phyloP scores from a whole-genome alignment of 2,113 vertebrate genomes.

The Elgaria multicarinata region DNA sequence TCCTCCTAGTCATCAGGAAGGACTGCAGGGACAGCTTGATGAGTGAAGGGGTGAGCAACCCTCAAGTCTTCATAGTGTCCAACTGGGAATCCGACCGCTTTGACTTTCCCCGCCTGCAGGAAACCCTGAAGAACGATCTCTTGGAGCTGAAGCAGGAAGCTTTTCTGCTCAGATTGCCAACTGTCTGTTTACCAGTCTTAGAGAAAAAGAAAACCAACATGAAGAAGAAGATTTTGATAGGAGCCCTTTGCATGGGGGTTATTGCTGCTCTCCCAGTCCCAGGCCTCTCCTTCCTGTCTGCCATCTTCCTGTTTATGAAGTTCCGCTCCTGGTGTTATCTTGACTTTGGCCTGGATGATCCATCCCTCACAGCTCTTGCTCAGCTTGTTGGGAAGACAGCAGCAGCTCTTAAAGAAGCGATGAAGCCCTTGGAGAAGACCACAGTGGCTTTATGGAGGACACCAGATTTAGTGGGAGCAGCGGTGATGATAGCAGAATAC shows the following conservation, averaged over 20 bases:
- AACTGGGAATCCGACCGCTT: not conserved
- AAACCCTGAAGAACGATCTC: constrained; percentile 12
- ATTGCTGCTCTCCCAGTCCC: not conserved
- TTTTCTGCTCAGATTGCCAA: not conserved
- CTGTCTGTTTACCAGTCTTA: not conserved
- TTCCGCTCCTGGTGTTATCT: not conserved
- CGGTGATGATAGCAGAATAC: not conserved
- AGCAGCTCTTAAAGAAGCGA: not conserved
- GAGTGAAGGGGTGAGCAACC: constrained; percentile 12
- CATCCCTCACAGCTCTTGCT: not conserved
- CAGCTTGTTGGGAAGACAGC: not conserved
- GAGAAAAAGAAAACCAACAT: not conserved
- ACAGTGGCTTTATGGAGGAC: not conserved
- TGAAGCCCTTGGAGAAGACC: not conserved
- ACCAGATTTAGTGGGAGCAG: not conserved
- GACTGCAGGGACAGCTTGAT: not conserved
- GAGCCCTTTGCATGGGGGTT: rapidly evolving
- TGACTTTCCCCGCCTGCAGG: not conserved
- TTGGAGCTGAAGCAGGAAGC: not conserved
- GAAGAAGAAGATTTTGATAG: not conserved
- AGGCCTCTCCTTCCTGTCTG: not conserved
- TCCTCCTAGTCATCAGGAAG: not conserved
- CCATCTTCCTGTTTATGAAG: not conserved
- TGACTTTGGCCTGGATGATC: not conserved
- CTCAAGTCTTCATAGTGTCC: not conserved